Evolutionary conservation across 2,888 invertebrate genomes (phyloP).

Genomic region (Lepidocyrtoides sp.): DNA sequence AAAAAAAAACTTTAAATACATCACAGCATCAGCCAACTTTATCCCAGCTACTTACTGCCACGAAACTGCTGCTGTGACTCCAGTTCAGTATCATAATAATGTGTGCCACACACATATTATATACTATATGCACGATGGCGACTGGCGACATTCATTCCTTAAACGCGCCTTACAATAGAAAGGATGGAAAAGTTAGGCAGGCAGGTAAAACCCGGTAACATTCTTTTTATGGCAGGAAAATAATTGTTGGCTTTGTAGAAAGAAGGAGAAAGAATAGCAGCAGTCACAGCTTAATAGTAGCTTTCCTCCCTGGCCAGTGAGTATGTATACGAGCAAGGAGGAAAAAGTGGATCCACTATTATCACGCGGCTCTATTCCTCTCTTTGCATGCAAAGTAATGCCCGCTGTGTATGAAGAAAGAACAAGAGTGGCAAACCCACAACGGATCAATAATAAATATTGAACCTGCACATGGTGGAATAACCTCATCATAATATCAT

Average conservation of each 20-base stretch:
- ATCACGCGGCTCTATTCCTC: neutral
- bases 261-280: neutral
- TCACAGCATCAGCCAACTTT: neutral
- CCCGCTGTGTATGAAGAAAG: neutral
- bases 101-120: neutral
- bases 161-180: neutral
- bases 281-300: slow-evolving; percentile 1
- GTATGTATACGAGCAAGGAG: neutral
- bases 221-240: slow-evolving; percentile 8
- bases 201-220: slow-evolving; percentile 54
- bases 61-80: neutral
- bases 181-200: neutral
- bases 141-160: neutral
- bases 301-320: neutral
- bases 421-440: slow-evolving; percentile 61
- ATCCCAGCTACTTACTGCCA: slow-evolving; percentile 34
- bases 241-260: neutral
- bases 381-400: slow-evolving; percentile 15
- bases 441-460: slow-evolving; percentile 77
- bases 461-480: slow-evolving; percentile 75
- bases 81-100: too few relatives aligned
- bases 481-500: slow-evolving; percentile 63
- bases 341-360: too few relatives aligned
- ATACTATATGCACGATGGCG: neutral
- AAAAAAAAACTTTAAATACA: slow-evolving; percentile 30